These are phyloP conservation scores for Lagopus muta DNA, from an alignment of 2,113 vertebrate species.

Conservation along the genomic window DNA sequence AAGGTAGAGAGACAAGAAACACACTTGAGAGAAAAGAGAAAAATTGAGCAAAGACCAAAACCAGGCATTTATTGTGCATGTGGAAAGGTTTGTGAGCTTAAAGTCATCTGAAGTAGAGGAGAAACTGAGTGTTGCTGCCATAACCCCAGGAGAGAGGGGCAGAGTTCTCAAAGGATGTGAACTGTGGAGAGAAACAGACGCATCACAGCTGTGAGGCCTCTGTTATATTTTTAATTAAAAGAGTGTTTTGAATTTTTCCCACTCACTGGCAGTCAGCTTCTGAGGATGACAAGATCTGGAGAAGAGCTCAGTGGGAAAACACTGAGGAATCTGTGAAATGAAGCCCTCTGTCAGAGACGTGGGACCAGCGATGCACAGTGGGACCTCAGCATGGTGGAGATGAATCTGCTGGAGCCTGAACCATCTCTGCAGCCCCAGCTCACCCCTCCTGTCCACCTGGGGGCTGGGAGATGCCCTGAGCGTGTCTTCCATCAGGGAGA, in stretches of 20 bases:
- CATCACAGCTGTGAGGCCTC: background rate
- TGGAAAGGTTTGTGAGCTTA: background rate
- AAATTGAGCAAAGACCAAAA: background rate
- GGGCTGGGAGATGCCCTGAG: background rate
- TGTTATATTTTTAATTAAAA: conserved; percentile 48
- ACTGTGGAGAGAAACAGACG: background rate
- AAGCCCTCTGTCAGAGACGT: background rate
- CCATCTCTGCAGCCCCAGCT: background rate
- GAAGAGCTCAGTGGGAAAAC: background rate
- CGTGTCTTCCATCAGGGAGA: background rate
- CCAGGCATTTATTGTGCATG: background rate
- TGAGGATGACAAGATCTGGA: background rate
- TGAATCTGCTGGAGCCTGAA: rapidly evolving
- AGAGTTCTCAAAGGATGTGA: background rate
- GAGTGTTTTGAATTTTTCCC: conserved; percentile 41
- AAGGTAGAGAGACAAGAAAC: background rate
- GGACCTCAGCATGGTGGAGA: background rate
- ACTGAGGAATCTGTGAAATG: background rate
- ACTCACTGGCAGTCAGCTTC: background rate
- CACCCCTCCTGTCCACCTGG: background rate
- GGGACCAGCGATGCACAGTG: background rate
- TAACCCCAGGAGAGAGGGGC: conserved; percentile 10
- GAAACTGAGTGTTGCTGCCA: background rate
- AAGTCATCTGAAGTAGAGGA: background rate
- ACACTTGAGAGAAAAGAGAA: background rate